These are phyloP conservation scores for Dicaeum eximium DNA, from an alignment of 2,113 vertebrate genomes.

Conservation along the genomic window DNA sequence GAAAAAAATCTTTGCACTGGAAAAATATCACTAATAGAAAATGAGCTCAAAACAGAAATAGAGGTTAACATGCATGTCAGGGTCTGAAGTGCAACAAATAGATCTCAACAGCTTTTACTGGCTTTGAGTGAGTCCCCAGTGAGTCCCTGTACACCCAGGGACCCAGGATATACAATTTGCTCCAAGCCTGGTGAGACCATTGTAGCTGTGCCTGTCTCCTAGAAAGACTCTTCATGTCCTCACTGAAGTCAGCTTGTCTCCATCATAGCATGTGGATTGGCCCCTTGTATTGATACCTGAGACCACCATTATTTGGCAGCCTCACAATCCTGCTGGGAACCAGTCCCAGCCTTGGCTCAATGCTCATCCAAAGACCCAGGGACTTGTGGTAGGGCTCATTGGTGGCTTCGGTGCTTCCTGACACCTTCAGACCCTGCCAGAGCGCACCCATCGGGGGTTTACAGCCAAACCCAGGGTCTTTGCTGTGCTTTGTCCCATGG, in stretches of 20 bases:
- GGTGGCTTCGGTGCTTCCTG: not conserved
- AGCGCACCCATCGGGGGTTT: fast-evolving
- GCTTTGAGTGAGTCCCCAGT: not conserved
- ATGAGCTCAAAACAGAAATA: not conserved
- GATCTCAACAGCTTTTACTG: not conserved
- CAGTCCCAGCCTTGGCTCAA: not conserved
- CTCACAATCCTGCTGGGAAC: not conserved
- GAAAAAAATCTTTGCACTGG: not conserved
- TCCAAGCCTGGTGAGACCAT: not conserved
- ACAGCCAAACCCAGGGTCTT: not conserved
- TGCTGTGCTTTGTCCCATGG: not conserved
- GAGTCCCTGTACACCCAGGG: not conserved
- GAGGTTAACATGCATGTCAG: not conserved
- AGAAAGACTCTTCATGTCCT: not conserved
- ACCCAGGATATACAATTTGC: not conserved
- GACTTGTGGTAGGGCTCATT: not conserved
- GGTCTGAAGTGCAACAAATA: not conserved
- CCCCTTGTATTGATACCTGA: not conserved
- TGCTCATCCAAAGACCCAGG: not conserved
- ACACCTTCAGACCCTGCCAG: not conserved
- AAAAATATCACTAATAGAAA: not conserved
- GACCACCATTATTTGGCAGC: not conserved
- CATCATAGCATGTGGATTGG: not conserved
- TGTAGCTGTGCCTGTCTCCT: not conserved
- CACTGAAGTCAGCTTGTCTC: not conserved